Evolutionary conservation across 2,797 vertebrate genomes (phyloP).

Genomic region (Amniataba percoides): DNA sequence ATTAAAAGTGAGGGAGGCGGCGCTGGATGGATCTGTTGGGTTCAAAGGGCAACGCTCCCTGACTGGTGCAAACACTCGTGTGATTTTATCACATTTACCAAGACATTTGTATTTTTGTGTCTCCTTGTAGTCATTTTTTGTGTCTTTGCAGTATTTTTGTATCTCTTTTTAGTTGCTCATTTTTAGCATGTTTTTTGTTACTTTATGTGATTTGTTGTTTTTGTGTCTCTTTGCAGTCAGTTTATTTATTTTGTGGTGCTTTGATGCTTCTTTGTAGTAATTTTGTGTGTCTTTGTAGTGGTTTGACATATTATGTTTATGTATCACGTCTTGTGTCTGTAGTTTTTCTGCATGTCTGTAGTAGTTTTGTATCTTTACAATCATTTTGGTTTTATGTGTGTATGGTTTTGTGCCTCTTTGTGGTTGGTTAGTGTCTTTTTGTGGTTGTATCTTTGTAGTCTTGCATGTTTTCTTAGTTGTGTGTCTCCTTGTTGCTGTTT

Average conservation of each 20-base stretch:
- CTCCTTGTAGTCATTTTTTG: not conserved
- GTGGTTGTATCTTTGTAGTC: not conserved
- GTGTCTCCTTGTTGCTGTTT: not conserved
- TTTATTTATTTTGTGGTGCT: not conserved
- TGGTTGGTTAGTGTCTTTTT: not conserved
- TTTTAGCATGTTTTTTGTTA: not conserved
- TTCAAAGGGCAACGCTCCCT: not conserved
- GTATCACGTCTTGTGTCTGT: not conserved
- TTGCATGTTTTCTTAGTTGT: no score
- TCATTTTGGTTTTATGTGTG: not conserved
- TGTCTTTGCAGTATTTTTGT: not conserved
- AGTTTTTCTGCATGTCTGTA: not conserved
- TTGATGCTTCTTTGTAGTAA: not conserved
- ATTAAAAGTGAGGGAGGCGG: slow-evolving; percentile 1
- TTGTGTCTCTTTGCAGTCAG: not conserved
- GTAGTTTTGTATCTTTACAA: not conserved
- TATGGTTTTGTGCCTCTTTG: not conserved
- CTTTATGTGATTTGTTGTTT: not conserved
- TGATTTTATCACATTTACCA: not conserved
- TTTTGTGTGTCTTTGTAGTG: not conserved
- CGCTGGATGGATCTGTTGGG: not conserved
- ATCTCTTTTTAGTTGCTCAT: no score
- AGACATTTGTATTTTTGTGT: not conserved
- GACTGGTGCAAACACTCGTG: not conserved
- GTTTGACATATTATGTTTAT: no score